Base-by-base conservation (phyloP, 2,797 vertebrate genomes). In the Vespertilio murinus region DNA sequence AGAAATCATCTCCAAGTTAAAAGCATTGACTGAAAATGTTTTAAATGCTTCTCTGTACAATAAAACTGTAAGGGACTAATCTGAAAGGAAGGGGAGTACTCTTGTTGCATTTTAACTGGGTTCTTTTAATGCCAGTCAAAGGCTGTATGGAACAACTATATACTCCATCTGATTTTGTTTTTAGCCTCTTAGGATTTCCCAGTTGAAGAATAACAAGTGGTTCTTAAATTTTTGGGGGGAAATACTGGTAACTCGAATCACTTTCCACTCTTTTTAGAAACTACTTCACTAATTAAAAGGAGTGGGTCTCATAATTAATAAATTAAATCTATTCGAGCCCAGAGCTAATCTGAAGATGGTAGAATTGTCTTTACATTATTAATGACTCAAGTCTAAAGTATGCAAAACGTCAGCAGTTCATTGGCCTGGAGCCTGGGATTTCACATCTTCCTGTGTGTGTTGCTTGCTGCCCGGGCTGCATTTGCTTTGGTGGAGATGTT, bases 401-500 rank as follows among this genome's bases (percentile, higher is more conserved):
- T 95, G 96, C 93, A 96, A 95, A 96, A 94, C 90, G 28, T 91
- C 95, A 96, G 97, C 95, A 95, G 95, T 95, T 94, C 83, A 93
- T 30, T 93, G 94, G 84, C 94, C 95, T 96, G 95, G 94, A 96
- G 84, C 94, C 95, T 96, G 95, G 97, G 95, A 96, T 97, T 97
- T 96, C 95, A 89, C 93, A 96, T 97, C 96, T 95, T 96, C 93
- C 88, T 17, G 4, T 73, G 49, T 4, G 18, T 38, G 25, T 54
- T 59, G 47, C 74, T 88, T 88, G 74, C 88, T 77, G 13, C 81
- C 95, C 38, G 25, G 23, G 78, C 77, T 90, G 69, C 18, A 1
- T 79, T 95, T 86, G 69, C 33, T 95, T 74, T 91, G 70, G 65
- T 92, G 70, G 86, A 64, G 70, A 40, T 93, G 35, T 47, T 90